phyloP scores from a whole-genome alignment of 1,140 invertebrate genomes.

The Battus philenor region DNA sequence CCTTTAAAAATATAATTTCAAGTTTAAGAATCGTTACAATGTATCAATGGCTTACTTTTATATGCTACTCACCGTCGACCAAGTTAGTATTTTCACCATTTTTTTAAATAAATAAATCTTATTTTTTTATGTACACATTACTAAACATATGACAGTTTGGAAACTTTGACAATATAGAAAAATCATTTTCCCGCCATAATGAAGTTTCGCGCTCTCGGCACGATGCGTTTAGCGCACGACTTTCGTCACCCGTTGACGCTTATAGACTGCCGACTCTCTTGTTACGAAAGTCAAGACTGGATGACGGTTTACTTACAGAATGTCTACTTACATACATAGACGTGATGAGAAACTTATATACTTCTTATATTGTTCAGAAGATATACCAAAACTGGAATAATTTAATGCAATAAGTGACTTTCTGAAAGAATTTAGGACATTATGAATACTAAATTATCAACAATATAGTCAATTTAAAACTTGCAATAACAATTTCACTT shows the following conservation, averaged over 20 bases:
- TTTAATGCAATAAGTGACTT: no score
- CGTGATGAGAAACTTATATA: not conserved
- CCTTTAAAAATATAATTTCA: not conserved
- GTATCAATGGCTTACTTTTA: not conserved
- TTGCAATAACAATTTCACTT: no score
- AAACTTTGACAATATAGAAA: not conserved
- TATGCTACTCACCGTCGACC: conserved; percentile 35
- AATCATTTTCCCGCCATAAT: conserved; percentile 49
- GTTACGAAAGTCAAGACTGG: conserved; percentile 19
- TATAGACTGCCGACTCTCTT: conserved; percentile 33
- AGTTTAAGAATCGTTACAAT: not conserved
- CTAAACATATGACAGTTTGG: not conserved
- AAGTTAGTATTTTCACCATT: conserved; percentile 35
- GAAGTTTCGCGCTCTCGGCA: conserved; percentile 47
- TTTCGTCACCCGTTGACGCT: conserved; percentile 29
- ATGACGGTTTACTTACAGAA: conserved; percentile 19
- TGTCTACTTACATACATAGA: conserved; percentile 16
- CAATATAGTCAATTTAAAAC: no score
- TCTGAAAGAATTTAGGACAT: no score
- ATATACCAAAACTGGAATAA: no score
- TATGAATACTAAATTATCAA: no score
- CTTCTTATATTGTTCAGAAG: no score
- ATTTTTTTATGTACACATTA: conserved; percentile 7
- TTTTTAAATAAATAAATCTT: conserved; percentile 20
- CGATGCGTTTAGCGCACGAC: conserved; percentile 25